Base-by-base conservation (phyloP, 2,113 vertebrate species). In the Strix uralensis region DNA sequence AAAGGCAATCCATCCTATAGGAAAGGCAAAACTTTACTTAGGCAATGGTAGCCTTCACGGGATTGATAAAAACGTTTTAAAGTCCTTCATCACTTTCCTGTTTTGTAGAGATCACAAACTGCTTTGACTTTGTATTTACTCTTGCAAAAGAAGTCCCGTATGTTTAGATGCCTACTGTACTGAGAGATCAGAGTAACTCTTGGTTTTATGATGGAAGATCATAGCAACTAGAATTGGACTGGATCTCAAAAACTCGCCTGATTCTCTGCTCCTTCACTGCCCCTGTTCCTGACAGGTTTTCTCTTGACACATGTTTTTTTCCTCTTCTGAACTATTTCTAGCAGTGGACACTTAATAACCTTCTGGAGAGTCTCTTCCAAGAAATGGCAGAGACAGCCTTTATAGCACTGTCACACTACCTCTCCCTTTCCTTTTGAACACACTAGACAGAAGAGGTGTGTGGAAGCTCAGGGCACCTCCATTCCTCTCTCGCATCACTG, bases 371-470 rank as follows among this genome's bases (percentile, higher is more conserved):
- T 49, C 52, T 80, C 44, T 88, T 96, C 57, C 51, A 66, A 67
- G 38, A 86, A 91, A 20, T 47, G 47, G 32, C 29, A 74, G 72
- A 49, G 26, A 40, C 17, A 63, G 18, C 34, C 57, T 72, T 79
- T 44, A 17, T 30, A 27, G 62, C 40, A 22, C 20, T 51, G 29
- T 72, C 8, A 32, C 4, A 0, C 32, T 0, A 0, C 52, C 30
- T 36, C 16, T n/a, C n/a, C 44, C 13, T 67, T 71, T 34, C 3
- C 52, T 67, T 74, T 44, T 2, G 2, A 58, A 87, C 49, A 17
- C 0, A 0, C 10, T 19, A 49, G 57, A 54, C 16, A 79, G 38
- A 86, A 92, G 7, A 63, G 6, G 5, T 1, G 0, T 66, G 27
- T 34, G 81, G 49, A 87, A 74, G 46, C 49, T 75, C 51, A 54